Evolutionary conservation across 2,888 invertebrate species (phyloP).

Genomic region (Thecocarcelia acutangulata): DNA sequence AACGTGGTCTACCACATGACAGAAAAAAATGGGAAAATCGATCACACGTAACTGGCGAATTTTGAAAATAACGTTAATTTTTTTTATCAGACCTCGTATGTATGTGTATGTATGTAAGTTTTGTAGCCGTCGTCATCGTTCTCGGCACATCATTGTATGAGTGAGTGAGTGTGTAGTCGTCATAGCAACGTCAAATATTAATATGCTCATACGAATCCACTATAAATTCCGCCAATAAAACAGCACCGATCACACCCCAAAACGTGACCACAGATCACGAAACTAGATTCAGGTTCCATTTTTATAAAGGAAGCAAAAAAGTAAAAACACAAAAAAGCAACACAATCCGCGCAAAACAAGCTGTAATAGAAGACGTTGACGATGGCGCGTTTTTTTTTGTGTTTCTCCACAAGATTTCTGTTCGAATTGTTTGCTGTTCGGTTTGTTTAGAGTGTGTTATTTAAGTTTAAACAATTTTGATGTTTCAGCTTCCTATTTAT

Average conservation of each 20-base stretch:
- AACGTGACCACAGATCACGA: constrained; percentile 79
- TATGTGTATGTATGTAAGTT: too few species aligned
- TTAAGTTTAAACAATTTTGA: constrained; percentile 56
- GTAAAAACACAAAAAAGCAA: constrained; percentile 1
- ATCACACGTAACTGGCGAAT: too few species aligned
- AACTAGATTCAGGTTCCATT: constrained; percentile 71
- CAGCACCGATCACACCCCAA: constrained; percentile 79
- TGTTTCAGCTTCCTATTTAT: constrained; percentile 62
- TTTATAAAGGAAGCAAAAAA: constrained; percentile 27
- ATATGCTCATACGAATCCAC: constrained; percentile 68
- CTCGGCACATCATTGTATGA: constrained; percentile 28
- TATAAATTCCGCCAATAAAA: constrained; percentile 79
- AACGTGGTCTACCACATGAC: too few species aligned
- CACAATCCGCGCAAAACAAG: constrained; percentile 21
- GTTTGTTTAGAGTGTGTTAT: constrained; percentile 55
- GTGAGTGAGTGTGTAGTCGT: constrained; percentile 42
- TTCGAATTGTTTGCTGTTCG: constrained; percentile 9
- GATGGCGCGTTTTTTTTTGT: constrained; percentile 24
- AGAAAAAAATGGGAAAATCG: too few species aligned
- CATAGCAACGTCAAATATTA: constrained; percentile 66
- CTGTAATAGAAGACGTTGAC: constrained; percentile 46
- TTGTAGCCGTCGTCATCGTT: constrained; percentile 27
- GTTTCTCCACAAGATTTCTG: constrained; percentile 12
- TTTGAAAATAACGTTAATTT: too few species aligned
- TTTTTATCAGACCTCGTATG: too few species aligned